These are phyloP conservation scores for Endotricha flammealis DNA, from an alignment of 2,888 invertebrate species.

Conservation along the genomic window DNA sequence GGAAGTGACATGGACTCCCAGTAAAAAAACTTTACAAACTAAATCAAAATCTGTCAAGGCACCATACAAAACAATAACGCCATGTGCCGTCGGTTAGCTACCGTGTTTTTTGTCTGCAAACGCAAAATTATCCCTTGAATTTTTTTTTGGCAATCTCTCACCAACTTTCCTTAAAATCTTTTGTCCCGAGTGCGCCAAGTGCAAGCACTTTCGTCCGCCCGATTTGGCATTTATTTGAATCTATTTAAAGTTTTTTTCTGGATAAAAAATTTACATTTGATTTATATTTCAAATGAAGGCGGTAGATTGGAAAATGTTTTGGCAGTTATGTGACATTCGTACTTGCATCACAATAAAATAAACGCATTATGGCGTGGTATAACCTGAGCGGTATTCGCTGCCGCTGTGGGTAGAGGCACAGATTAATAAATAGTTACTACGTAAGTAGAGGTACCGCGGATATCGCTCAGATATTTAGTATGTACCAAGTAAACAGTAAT, in stretches of 20 bases:
- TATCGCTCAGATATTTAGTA: too few relatives aligned
- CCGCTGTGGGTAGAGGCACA: too few relatives aligned
- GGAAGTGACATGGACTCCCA: too few relatives aligned
- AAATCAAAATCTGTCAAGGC: slow-evolving; percentile 20
- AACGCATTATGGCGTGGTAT: too few relatives aligned
- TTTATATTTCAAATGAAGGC: slow-evolving; percentile 20
- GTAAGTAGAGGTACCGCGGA: too few relatives aligned
- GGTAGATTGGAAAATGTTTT: slow-evolving; percentile 7
- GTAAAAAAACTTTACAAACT: slow-evolving; percentile 4
- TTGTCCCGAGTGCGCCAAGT: slow-evolving; percentile 23
- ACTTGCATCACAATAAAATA: too few relatives aligned
- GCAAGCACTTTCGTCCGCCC: slow-evolving; percentile 52
- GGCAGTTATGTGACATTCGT: too few relatives aligned
- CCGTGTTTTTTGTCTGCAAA: slow-evolving; percentile 22
- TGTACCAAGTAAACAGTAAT: too few relatives aligned
- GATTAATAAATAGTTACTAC: too few relatives aligned
- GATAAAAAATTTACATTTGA: slow-evolving; percentile 25
- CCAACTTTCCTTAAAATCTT: slow-evolving; percentile 4
- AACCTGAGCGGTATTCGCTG: too few relatives aligned
- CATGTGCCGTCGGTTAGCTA: slow-evolving; percentile 18
- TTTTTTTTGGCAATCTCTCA: slow-evolving; percentile 18
- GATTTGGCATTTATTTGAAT: slow-evolving; percentile 40
- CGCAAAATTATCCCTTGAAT: background rate
- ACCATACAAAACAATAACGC: slow-evolving; percentile 33
- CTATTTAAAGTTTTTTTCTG: slow-evolving; percentile 26